Evolutionary conservation across 2,888 invertebrate species (phyloP).

Genomic region (Sialis fuliginosa): DNA sequence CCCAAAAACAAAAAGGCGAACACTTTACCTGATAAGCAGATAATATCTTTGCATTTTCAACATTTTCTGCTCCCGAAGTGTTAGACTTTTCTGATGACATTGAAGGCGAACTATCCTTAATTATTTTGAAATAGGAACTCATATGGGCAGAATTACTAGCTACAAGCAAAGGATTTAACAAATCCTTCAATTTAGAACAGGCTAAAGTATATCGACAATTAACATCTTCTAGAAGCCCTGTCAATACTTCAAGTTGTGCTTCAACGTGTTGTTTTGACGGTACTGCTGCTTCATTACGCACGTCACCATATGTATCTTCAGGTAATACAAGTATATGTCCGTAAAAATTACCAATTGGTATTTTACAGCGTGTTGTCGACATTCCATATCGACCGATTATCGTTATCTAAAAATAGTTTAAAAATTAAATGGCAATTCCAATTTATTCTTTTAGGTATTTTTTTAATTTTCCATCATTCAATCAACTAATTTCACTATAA

Average conservation of each 20-base stretch:
- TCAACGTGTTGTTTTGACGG: constrained; percentile 24
- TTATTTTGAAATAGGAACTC: constrained; percentile 54
- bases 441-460: not conserved
- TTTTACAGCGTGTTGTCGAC: constrained; percentile 76
- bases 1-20: not conserved
- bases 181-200: constrained; percentile 63
- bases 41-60: constrained; percentile 30
- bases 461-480: not conserved
- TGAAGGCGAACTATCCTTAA: too few relatives aligned
- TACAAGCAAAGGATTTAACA: constrained; percentile 58
- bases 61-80: constrained; percentile 11
- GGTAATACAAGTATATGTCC: constrained; percentile 68
- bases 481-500: not conserved
- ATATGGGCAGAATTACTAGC: constrained; percentile 35
- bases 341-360: constrained; percentile 85
- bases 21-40: constrained; percentile 29
- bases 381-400: constrained; percentile 83
- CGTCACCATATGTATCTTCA: constrained; percentile 12
- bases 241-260: constrained; percentile 43
- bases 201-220: constrained; percentile 69
- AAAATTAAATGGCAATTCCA: constrained; percentile 10
- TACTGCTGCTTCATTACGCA: constrained; percentile 17
- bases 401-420: constrained; percentile 46
- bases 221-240: constrained; percentile 59
- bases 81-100: too few relatives aligned